Base-by-base conservation (phyloP, 2,113 vertebrate genomes). In the Scartelaos histophorus region DNA sequence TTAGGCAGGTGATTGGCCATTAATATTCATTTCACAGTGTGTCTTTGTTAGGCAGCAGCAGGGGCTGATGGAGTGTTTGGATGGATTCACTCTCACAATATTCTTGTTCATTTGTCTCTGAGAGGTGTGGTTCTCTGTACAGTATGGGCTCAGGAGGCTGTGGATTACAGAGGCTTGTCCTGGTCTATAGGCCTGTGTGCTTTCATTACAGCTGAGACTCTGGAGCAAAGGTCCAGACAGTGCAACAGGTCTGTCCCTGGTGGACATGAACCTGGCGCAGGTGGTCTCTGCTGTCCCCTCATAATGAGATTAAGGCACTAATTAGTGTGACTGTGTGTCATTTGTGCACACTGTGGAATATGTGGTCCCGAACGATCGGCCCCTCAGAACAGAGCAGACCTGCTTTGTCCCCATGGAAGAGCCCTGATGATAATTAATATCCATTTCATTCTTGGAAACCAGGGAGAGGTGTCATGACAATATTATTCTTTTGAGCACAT, bases 261-360 rank as follows among this genome's bases (percentile, higher is more conserved):
- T 81, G 84, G 85, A 85, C n/a, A 35, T 22, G 60, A 78, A 76
- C 78, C 78, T 79, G 65, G 85, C 38, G 67, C 71, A 92, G 86
- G 85, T 90, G 84, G 85, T 82, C 76, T 87, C 84, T 89, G 88
- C 87, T 87, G 86, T 82, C 84, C 83, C 68, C 47, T 79, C 77
- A 72, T 93, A 93, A 93, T 91, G 87, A 93, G 91, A 93, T 93
- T 91, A 90, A 85, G 78, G 82, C 82, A 85, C 87, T 94, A 94
- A 94, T 94, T 94, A 93, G 79, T 79, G 72, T 70, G 78, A 80
- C 66, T 75, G 76, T 74, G 76, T 84, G 83, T 80, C 73, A 70
- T 69, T 24, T 46, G 64, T 58, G 71, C 24, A 15, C 66, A 73
- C 75, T 53, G 72, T 84, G 79, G 82, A 82, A 74, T 80, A 82